Evolutionary conservation across 2,797 vertebrate genomes (phyloP), one percentile per base, ranked within the genome.

Genomic region (Hyperoplus lanceolatus): DNA sequence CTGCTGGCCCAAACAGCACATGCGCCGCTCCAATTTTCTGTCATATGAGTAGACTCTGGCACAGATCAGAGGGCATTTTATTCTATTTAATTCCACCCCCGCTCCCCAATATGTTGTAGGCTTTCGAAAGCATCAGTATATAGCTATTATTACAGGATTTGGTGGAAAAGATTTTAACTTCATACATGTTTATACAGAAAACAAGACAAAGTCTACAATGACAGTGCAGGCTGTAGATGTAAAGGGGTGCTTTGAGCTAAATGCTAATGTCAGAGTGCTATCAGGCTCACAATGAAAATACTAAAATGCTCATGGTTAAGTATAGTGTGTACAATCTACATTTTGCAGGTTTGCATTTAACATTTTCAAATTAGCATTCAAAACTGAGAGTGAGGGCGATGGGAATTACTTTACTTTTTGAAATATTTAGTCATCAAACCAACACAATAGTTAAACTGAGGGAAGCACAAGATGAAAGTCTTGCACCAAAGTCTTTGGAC

Each of bases 11-110:
- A 79, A 76, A 84, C 61, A 66, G 46, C 61, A 68, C 3, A 6
- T 81, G 67, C 67, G 46, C 45, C 46, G 0, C 68, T 75, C 81
- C 75, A 86, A 81, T 90, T 86, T 61, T 81, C 75, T 81, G 80
- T 81, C 81, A 83, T 67, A 81, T 80, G 45, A 81, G 73, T 75
- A 29, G 29, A n/a, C 55, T 56, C 39, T 66, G 49, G 58, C 76
- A 72, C 71, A 84, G 66, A 84, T 80, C 64, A 70, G 2, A 64
- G 58, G 54, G 8, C 67, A 29, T 62, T 72, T 71, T 70, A 53
- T 58, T 68, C 49, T 54, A 8, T 58, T 70, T 54, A 36, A 56
- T 58, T 63, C 50, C 3, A 55, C 29, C 29, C 29, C 29, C 29
- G 29, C 29, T 29, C 29, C 29, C 29, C 29, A 29, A 29, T 29